These are phyloP conservation scores for Brachystomella parvula DNA, from an alignment of 1,140 invertebrate genomes.

Conservation along the genomic window DNA sequence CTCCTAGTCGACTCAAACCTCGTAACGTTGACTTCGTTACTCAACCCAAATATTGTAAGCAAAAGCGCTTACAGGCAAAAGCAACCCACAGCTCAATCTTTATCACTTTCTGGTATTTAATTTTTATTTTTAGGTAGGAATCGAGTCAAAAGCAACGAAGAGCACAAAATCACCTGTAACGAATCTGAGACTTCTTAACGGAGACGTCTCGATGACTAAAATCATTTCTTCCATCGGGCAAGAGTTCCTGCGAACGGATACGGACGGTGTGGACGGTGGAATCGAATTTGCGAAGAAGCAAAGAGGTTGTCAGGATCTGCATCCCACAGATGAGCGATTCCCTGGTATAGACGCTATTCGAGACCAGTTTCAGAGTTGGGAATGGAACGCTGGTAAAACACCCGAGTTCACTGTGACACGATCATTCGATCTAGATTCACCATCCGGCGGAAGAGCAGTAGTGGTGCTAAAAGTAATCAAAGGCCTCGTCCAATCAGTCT, in stretches of 20 bases:
- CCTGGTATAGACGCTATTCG: slow-evolving; percentile 58
- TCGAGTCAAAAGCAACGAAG: slow-evolving; percentile 69
- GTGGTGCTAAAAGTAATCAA: slow-evolving; percentile 24
- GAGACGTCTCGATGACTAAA: slow-evolving; percentile 57
- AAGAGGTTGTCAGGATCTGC: slow-evolving; percentile 71
- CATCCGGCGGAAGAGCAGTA: slow-evolving; percentile 11
- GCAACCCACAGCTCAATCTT: not conserved
- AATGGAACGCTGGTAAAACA: slow-evolving; percentile 81
- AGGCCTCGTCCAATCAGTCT: slow-evolving; percentile 14
- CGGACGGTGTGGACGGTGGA: slow-evolving; percentile 59
- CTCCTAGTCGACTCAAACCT: slow-evolving; percentile 76
- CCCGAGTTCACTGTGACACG: slow-evolving; percentile 64
- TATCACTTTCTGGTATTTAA: slow-evolving; percentile 15
- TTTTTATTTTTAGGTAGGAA: slow-evolving; percentile 48
- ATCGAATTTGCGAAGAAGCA: slow-evolving; percentile 57
- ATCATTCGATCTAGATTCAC: slow-evolving; percentile 19
- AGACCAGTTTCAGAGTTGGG: slow-evolving; percentile 64
- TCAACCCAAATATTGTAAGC: slow-evolving; percentile 41
- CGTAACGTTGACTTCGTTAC: slow-evolving; percentile 49
- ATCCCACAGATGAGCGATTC: slow-evolving; percentile 69
- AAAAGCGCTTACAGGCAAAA: not conserved
- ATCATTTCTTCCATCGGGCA: slow-evolving; percentile 66
- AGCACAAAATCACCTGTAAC: slow-evolving; percentile 70
- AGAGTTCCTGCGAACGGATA: slow-evolving; percentile 66
- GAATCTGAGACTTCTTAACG: slow-evolving; percentile 65